phyloP scores from a whole-genome alignment of 2,888 invertebrate species.

The Lasioglossum lativentre region DNA sequence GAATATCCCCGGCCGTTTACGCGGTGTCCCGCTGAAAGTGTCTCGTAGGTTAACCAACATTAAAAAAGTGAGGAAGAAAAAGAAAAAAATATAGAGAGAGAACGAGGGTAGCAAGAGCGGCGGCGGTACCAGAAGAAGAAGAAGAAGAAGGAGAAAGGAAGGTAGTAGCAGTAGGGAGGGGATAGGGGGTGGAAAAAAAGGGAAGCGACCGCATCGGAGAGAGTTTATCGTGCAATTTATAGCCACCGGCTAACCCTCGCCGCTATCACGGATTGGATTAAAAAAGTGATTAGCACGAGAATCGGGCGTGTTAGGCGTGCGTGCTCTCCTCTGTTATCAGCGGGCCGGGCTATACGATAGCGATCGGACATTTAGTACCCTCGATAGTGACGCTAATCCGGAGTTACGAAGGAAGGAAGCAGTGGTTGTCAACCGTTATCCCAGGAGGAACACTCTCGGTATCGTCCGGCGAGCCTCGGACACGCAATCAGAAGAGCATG shows the following conservation, averaged over 20 bases:
- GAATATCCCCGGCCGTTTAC: conserved; percentile 48
- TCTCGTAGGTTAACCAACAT: conserved; percentile 59
- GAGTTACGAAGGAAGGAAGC: conserved; percentile 77
- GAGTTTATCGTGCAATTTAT: conserved; percentile 75
- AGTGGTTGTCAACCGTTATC: conserved; percentile 75
- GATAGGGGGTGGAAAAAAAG: conserved; percentile 28
- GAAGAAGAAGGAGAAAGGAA: conserved; percentile 18
- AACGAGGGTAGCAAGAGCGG: conserved; percentile 11
- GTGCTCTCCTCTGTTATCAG: conserved; percentile 72
- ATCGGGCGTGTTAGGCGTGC: conserved; percentile 75
- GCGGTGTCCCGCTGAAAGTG: conserved; percentile 64
- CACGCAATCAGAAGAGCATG: conserved; percentile 74
- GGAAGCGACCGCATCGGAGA: conserved; percentile 17
- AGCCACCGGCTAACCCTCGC: conserved; percentile 72
- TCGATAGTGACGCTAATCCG: conserved; percentile 81
- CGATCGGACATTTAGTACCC: conserved; percentile 81
- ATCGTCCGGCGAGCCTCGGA: conserved; percentile 60
- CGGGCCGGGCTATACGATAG: conserved; percentile 72
- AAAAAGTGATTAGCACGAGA: conserved; percentile 80
- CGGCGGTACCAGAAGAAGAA: not conserved
- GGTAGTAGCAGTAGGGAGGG: not conserved
- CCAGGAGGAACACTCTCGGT: conserved; percentile 61
- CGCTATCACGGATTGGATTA: conserved; percentile 78
- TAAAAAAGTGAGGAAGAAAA: conserved; percentile 31
- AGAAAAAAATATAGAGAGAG: not conserved